A percentile compares a stretch with the other conserved stretches of the same genome.
These are phyloP conservation scores for Cottus gobio DNA, from an alignment of 2,113 vertebrate species.

Conservation along the genomic window DNA sequence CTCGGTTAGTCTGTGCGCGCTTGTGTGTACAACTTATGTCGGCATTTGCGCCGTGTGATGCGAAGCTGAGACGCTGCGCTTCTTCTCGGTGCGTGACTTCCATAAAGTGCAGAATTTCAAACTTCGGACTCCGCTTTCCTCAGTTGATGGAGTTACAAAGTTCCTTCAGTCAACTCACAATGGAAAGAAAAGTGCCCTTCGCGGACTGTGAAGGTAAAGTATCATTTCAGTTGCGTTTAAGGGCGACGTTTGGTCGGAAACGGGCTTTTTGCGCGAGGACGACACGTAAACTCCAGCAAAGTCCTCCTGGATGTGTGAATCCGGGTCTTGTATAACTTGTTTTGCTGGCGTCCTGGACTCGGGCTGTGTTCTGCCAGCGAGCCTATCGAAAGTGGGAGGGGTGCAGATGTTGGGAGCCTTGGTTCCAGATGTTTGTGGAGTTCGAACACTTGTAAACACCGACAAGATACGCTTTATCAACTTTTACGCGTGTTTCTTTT, in stretches of 20 bases:
- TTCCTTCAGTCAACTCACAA: conserved; percentile 72
- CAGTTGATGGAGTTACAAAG: conserved; percentile 78
- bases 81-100: conserved; percentile 7
- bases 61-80: conserved; percentile 2
- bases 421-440: conserved; percentile 80
- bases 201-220: conserved; percentile 78
- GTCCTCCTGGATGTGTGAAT: conserved; percentile 27
- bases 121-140: conserved; percentile 60
- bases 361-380: conserved; percentile 76
- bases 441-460: conserved; percentile 41
- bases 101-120: conserved; percentile 38
- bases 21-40: conserved; percentile 1
- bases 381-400: conserved; percentile 82
- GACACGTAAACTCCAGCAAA: not conserved
- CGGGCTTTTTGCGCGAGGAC: not conserved
- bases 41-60: not conserved
- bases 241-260: conserved; percentile 14
- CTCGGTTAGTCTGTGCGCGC: conserved; percentile 24
- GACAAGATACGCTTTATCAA: conserved; percentile 6
- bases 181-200: conserved; percentile 76
- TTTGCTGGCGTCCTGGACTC: conserved; percentile 78
- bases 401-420: conserved; percentile 81
- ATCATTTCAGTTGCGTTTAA: conserved; percentile 7
- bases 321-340: conserved; percentile 80
- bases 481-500: conserved; percentile 6